Evolutionary conservation across 35 echinoderm and acorn worm genomes (phyloP).

Genomic region (Holothuria glaberrima): DNA sequence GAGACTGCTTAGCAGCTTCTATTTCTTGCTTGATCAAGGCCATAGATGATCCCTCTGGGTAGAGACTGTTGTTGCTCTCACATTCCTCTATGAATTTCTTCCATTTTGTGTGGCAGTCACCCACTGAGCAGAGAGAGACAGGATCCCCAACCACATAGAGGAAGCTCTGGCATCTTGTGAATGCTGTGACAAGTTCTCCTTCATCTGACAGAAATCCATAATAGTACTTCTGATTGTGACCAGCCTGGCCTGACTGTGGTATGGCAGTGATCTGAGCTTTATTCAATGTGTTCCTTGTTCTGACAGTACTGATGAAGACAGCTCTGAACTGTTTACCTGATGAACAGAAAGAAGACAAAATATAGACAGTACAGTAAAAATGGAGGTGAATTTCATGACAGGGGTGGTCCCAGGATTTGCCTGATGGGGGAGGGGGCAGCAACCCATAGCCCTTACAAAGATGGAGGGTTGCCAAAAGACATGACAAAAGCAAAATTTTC

Average conservation of each 20-base stretch:
- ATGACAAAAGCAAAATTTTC: no score
- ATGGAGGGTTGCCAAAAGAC: no score
- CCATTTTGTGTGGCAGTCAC: slow-evolving; percentile 82
- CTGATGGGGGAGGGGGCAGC: no score
- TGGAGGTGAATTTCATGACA: no score
- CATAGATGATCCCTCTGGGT: slow-evolving; percentile 52
- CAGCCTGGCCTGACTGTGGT: slow-evolving; percentile 13
- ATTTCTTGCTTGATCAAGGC: slow-evolving; percentile 74
- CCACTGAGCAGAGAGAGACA: slow-evolving; percentile 84
- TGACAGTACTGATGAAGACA: slow-evolving; percentile 84
- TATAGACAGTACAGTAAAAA: no score
- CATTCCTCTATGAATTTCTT: slow-evolving; percentile 80
- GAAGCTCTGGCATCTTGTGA: no score
- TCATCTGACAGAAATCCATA: no score
- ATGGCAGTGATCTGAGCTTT: slow-evolving; percentile 76
- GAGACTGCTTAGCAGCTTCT: slow-evolving; percentile 57
- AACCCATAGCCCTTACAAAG: no score
- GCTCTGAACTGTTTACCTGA: slow-evolving; percentile 85
- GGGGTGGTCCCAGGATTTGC: no score
- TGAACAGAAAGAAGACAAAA: no score
- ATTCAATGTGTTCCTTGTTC: slow-evolving; percentile 75
- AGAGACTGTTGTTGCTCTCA: slow-evolving; percentile 74
- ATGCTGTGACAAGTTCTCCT: no score
- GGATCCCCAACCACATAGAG: no score
- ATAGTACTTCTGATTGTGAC: slow-evolving; percentile 55